These are phyloP conservation scores for Caenorhabditis wallacei DNA, from an alignment of 2,888 invertebrate genomes.

Conservation along the genomic window DNA sequence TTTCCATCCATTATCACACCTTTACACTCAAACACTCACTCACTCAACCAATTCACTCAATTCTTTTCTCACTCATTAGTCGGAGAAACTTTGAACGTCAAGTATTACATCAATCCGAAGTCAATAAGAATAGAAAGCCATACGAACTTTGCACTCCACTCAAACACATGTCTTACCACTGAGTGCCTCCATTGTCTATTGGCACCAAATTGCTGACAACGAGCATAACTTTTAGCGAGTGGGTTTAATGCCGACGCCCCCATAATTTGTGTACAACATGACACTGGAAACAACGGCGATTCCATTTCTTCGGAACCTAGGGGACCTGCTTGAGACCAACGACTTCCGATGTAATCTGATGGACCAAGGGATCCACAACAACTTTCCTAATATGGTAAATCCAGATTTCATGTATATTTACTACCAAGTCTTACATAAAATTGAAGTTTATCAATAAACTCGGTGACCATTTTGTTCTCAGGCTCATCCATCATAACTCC, in stretches of 20 bases:
- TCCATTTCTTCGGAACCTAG: constrained; percentile 60
- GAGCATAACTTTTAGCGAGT: constrained; percentile 72
- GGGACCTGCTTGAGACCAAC: constrained; percentile 59
- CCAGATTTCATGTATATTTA: neutral
- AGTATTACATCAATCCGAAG: constrained; percentile 49
- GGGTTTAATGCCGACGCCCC: constrained; percentile 77
- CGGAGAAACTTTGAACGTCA: constrained; percentile 39
- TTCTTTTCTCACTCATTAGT: constrained; percentile 36
- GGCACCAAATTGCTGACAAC: constrained; percentile 76
- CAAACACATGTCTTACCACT: constrained; percentile 60
- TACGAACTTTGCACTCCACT: constrained; percentile 38
- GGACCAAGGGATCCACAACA: constrained; percentile 68
- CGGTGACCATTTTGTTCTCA: constrained; percentile 70
- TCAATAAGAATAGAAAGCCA: neutral
- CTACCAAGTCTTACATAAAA: constrained; percentile 70
- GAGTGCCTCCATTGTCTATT: constrained; percentile 74
- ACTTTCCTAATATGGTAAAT: constrained; percentile 52
- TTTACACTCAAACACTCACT: constrained; percentile 29
- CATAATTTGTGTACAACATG: constrained; percentile 76
- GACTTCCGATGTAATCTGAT: constrained; percentile 67
- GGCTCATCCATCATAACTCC: constrained; percentile 69
- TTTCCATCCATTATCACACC: constrained; percentile 29
- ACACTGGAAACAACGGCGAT: constrained; percentile 71
- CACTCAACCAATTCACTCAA: neutral
- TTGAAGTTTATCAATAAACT: constrained; percentile 77